Evolutionary conservation across 2,113 vertebrate genomes (phyloP), one percentile per base, ranked within the genome.

Genomic region (Phaetusa simplex): DNA sequence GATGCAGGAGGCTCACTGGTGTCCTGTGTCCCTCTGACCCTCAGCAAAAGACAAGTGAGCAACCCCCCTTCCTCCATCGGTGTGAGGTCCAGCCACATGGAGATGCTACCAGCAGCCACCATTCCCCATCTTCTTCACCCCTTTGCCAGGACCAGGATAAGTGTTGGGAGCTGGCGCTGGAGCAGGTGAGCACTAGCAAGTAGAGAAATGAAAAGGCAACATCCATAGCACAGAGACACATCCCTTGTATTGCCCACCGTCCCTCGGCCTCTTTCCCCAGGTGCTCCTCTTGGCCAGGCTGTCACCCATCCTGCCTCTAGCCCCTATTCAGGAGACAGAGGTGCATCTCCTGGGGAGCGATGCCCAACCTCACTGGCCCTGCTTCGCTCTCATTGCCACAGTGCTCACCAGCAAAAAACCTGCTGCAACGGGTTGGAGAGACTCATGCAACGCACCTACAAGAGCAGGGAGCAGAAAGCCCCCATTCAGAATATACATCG

Each of bases 341-440:
- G 14, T 4, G 6, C 52, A 69, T n/a, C 47, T n/a, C 38, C 21
- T 12, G 12, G 14, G 17, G 9, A 50, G 34, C 8, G 27, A 45
- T 19, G 38, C 34, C 19, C 23, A 86, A 36, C 27, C 21, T 58
- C 0, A 0, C 13, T 3, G 6, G 77, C 22, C 42, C 21, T 1
- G 5, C n/a, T 73, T 74, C 1, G 2, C 45, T 61, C 27, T 71
- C 23, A 9, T 38, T 23, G 19, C 56, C 52, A 50, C 42, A 61
- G 36, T 4, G 15, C 56, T 58, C 52, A 11, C n/a, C 15, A 17
- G n/a, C 22, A 27, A 45, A 89, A 62, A 66, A 67, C 15, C 43
- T 61, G 32, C 59, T 84, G 43, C 72, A 55, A 14, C 0, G 8
- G 42, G 10, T 24, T 12, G 1, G 23, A 81, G 76, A 43, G 24